Conservation (phyloP, 1,140 invertebrate genomes). For the Musca domestica region DNA sequence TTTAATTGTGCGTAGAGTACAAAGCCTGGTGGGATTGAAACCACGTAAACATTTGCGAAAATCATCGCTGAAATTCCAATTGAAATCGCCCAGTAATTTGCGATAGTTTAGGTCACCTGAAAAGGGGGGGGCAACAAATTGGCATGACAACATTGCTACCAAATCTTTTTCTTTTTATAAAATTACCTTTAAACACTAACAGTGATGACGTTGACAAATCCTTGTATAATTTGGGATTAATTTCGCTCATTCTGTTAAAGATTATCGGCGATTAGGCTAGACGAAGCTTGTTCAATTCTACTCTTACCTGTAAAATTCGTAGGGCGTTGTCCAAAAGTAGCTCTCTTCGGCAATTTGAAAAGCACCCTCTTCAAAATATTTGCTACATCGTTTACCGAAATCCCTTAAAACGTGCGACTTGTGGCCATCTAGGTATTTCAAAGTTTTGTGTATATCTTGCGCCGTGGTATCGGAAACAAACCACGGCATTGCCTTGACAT, state of each 20-base stretch:
- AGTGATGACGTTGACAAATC: constrained; percentile 69
- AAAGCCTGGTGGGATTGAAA: constrained; percentile 79
- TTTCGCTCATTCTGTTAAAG: constrained; percentile 66
- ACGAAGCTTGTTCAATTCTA: not conserved
- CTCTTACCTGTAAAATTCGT: constrained; percentile 60
- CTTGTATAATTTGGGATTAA: constrained; percentile 70
- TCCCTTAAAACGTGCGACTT: constrained; percentile 43
- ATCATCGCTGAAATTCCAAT: constrained; percentile 71
- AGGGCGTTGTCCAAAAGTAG: constrained; percentile 86
- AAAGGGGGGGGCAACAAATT: too few relatives aligned
- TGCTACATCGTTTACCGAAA: constrained; percentile 60
- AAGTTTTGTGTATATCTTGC: constrained; percentile 75
- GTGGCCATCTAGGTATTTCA: constrained; percentile 56
- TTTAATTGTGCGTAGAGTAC: constrained; percentile 87
- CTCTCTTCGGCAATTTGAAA: constrained; percentile 59
- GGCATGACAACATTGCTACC: too few relatives aligned
- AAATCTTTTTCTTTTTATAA: too few relatives aligned
- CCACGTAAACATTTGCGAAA: constrained; percentile 72
- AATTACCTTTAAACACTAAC: constrained; percentile 76
- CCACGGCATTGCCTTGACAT: constrained; percentile 92
- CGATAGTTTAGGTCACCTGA: constrained; percentile 91
- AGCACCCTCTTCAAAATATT: constrained; percentile 56
- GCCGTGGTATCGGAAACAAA: constrained; percentile 89
- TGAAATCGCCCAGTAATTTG: constrained; percentile 87
- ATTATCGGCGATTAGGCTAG: not conserved